phyloP scores from a whole-genome alignment of 1,140 invertebrate genomes.

The Brachionus sp. region DNA sequence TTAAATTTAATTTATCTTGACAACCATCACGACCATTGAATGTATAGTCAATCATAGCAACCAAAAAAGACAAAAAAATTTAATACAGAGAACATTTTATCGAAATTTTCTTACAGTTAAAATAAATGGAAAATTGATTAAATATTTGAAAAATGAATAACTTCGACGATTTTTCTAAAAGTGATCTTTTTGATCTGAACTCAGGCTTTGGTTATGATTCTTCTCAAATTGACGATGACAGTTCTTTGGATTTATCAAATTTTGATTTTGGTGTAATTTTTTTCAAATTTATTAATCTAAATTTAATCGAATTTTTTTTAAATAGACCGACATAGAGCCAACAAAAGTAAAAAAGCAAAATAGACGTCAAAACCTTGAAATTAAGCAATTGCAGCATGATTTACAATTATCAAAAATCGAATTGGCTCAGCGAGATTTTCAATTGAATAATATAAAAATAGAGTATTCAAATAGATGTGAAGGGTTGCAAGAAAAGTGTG shows the following conservation, averaged over 20 bases:
- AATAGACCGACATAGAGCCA: not conserved
- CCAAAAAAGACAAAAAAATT: not conserved
- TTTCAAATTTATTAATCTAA: not conserved
- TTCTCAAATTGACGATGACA: constrained; percentile 27
- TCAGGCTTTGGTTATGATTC: not conserved
- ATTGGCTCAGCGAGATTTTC: constrained; percentile 57
- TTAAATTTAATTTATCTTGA: not conserved
- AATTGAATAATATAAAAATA: constrained; percentile 57
- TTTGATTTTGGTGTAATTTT: constrained; percentile 21
- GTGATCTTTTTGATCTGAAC: constrained; percentile 6
- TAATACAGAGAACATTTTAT: not conserved
- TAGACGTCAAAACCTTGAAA: constrained; percentile 49
- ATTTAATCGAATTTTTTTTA: not conserved
- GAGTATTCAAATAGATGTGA: constrained; percentile 55
- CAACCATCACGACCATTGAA: not conserved
- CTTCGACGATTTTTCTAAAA: constrained; percentile 5
- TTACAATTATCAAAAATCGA: constrained; percentile 59
- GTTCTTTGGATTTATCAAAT: constrained; percentile 20
- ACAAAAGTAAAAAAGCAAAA: constrained; percentile 34
- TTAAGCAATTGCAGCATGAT: constrained; percentile 58
- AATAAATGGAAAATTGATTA: not conserved
- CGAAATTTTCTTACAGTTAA: not conserved
- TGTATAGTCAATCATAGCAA: not conserved
- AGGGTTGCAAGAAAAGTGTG: constrained; percentile 58
- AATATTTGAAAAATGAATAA: not conserved